Evolutionary conservation across 64 coral and sea anemone genomes (phyloP), one percentile per base, ranked within the genome.

Genomic region (Actinia tenebrosa): DNA sequence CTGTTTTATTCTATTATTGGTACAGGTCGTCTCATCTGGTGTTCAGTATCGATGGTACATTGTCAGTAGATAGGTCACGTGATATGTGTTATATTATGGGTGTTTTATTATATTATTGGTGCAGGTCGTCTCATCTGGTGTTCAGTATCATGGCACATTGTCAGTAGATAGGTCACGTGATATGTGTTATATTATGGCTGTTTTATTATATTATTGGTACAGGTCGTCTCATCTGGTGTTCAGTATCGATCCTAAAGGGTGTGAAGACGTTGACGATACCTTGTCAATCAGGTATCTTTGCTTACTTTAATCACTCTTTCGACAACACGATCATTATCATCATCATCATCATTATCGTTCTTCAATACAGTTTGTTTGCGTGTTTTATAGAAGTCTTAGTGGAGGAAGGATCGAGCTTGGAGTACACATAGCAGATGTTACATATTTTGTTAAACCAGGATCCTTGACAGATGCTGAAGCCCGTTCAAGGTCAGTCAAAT

Each of bases 211-310:
- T 6, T 16, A 64, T 75, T 30, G 23, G 3, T 77, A 27, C 56
- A 98, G 95, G 52, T 86, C 81, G 18, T 89, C 95, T 17, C 95
- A 98, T 50, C 71, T 98, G n/a, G 47, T 98, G 56, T 98, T 98
- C 47, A 98, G 95, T 79, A 98, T 98, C 26, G 95, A 98, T 87
- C 95, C 95, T 22, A 98, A 98, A 61, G 95, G 95, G 20, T 98
- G 95, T 66, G 95, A 98, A 83, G 95, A 98, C 69, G 95, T 98
- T 9, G 95, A 98, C 37, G 95, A 98, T 52, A 91, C 95, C 0
- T 64, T 98, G 50, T 98, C 95, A 37, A 87, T 98, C 18, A 91
- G 92, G 95, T 98, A 86, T 62, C 27, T 19, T n/a, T 52, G 52
- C 2, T 58, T 16, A 16, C 30, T 37, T 37, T 37, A 37, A 37